phyloP scores from a whole-genome alignment of 2,888 invertebrate genomes.

The Hermaeophaga mercurialis region DNA sequence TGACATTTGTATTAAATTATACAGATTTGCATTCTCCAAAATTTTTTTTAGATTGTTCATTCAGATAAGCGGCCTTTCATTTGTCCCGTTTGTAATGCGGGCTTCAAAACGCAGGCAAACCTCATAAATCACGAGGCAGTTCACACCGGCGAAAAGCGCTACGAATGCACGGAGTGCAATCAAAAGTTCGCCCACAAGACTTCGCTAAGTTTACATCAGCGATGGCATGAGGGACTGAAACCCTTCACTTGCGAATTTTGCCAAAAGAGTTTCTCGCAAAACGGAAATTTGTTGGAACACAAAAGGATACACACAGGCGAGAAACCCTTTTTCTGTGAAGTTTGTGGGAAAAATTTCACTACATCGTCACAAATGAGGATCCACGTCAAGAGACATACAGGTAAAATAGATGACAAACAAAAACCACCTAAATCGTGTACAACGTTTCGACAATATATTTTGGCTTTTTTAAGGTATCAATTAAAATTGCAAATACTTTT shows the following conservation, averaged over 20 bases:
- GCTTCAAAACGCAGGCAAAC: conserved; percentile 75
- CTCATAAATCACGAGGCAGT: conserved; percentile 73
- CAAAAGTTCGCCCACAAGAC: conserved; percentile 79
- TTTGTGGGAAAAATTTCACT: conserved; percentile 72
- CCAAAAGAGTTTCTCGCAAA: conserved; percentile 76
- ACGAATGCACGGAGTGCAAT: conserved; percentile 69
- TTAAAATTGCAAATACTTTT: background rate
- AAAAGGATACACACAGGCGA: conserved; percentile 77
- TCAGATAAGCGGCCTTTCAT: conserved; percentile 68
- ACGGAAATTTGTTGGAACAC: conserved; percentile 78
- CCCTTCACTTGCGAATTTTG: conserved; percentile 72
- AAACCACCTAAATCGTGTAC: no score
- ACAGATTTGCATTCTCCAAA: no score
- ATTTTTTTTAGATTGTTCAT: conserved; percentile 62
- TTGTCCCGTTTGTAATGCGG: conserved; percentile 65
- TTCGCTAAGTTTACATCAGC: conserved; percentile 74
- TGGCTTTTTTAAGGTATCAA: no score
- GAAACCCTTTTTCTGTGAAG: conserved; percentile 74
- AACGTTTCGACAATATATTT: no score
- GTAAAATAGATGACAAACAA: no score
- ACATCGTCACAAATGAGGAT: conserved; percentile 75
- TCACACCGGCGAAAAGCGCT: conserved; percentile 68
- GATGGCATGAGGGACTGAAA: conserved; percentile 73
- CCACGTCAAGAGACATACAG: conserved; percentile 67
- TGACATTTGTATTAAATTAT: background rate